phyloP scores from a whole-genome alignment of 2,797 vertebrate genomes.

The Coracias cyanogaster region DNA sequence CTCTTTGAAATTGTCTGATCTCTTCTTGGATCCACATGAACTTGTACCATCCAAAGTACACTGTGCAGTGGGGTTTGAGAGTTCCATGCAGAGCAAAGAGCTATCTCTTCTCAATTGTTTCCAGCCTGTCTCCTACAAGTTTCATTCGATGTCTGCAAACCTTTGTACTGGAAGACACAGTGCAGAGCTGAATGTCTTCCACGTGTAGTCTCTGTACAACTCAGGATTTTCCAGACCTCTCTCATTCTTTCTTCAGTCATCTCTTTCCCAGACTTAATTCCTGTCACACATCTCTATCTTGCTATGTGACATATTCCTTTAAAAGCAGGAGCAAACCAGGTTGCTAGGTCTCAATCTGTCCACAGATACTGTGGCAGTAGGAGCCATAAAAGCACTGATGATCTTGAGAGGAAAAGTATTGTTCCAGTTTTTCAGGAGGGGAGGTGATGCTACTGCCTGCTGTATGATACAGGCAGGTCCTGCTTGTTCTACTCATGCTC shows the following conservation, averaged over 20 bases:
- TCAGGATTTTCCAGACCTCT: not conserved
- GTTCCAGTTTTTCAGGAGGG: not conserved
- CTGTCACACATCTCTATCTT: not conserved
- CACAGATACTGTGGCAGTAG: not conserved
- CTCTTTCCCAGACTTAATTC: not conserved
- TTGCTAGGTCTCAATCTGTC: not conserved
- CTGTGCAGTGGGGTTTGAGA: not conserved
- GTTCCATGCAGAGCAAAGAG: not conserved
- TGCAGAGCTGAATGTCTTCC: not conserved
- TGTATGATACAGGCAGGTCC: no score
- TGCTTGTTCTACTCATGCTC: not conserved
- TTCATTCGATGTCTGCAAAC: not conserved
- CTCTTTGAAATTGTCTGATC: not conserved
- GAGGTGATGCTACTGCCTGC: not conserved
- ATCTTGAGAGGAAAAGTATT: not conserved
- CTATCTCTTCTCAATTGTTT: not conserved
- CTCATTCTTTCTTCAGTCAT: not conserved
- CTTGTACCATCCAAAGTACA: not conserved
- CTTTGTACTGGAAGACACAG: not conserved
- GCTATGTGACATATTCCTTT: not conserved
- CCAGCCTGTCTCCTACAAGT: not conserved
- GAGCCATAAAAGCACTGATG: not conserved
- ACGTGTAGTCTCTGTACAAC: not conserved
- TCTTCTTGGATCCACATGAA: not conserved
- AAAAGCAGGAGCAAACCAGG: not conserved